A percentile compares a stretch with the other conserved stretches of the same genome.
Conservation (phyloP, 2,888 invertebrate genomes). For the Drymonia ruficornis region DNA sequence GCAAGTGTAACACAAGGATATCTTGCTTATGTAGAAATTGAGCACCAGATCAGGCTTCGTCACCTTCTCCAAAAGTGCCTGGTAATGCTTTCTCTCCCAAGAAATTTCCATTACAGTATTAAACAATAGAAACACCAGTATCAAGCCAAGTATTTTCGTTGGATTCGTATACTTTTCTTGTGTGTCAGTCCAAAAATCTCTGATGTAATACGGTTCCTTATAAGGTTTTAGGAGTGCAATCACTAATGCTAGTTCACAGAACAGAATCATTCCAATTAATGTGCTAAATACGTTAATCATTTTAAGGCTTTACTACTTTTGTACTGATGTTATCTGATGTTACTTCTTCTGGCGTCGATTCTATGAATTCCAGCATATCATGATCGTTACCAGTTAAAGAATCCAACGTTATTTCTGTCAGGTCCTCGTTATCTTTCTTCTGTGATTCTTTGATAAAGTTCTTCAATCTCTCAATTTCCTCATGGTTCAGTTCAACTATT, state of each 20-base stretch:
- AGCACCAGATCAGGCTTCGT: slow-evolving; percentile 36
- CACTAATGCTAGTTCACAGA: slow-evolving; percentile 51
- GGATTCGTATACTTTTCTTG: slow-evolving; percentile 34
- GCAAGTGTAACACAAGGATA: slow-evolving; percentile 49
- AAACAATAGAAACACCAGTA: slow-evolving; percentile 37
- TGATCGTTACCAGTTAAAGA: slow-evolving; percentile 1
- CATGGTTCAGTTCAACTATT: slow-evolving; percentile 44
- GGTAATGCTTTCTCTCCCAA: slow-evolving; percentile 46
- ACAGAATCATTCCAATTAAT: slow-evolving; percentile 43
- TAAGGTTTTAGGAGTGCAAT: slow-evolving; percentile 61
- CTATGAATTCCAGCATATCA: slow-evolving; percentile 7
- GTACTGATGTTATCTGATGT: slow-evolving; percentile 9
- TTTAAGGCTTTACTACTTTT: slow-evolving; percentile 13
- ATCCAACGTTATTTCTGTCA: slow-evolving; percentile 7
- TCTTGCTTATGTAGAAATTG: slow-evolving; percentile 54
- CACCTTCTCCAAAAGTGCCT: slow-evolving; percentile 38
- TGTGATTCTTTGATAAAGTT: slow-evolving; percentile 43
- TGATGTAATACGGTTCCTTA: slow-evolving; percentile 52
- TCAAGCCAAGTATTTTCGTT: slow-evolving; percentile 34
- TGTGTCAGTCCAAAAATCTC: slow-evolving; percentile 55
- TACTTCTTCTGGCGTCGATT: slow-evolving; percentile 2
- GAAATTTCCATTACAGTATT: slow-evolving; percentile 54
- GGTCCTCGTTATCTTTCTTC: slow-evolving; percentile 22
- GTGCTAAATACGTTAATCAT: slow-evolving; percentile 62
- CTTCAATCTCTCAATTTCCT: slow-evolving; percentile 45